These are phyloP conservation scores for Lutjanus campechanus DNA, from an alignment of 2,797 vertebrate genomes.

Conservation along the genomic window DNA sequence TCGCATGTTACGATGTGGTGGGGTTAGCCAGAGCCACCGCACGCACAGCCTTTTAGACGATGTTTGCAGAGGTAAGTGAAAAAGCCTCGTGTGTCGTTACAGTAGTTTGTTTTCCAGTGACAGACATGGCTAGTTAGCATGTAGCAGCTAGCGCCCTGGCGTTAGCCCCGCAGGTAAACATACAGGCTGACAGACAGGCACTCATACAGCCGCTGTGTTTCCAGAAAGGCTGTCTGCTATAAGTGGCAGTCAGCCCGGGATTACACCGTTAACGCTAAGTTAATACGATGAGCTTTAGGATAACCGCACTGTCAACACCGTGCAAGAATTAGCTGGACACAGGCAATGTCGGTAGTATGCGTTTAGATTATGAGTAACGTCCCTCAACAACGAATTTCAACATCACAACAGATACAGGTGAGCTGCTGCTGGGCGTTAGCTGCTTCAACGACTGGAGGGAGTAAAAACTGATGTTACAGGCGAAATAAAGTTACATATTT, in stretches of 20 bases:
- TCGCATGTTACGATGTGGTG: slow-evolving; percentile 81
- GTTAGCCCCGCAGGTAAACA: slow-evolving; percentile 80
- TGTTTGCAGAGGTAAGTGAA: slow-evolving; percentile 88
- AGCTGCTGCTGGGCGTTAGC: slow-evolving; percentile 59
- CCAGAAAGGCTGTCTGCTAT: slow-evolving; percentile 57
- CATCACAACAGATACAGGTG: slow-evolving; percentile 70
- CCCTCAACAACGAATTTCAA: slow-evolving; percentile 45
- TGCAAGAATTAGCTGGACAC: slow-evolving; percentile 68
- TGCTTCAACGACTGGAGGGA: neutral
- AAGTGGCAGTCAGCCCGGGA: slow-evolving; percentile 73
- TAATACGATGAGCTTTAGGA: slow-evolving; percentile 67
- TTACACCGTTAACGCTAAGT: slow-evolving; percentile 75
- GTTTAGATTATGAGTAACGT: slow-evolving; percentile 69
- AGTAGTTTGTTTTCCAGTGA: slow-evolving; percentile 72
- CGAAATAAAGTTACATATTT: neutral
- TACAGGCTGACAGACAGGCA: slow-evolving; percentile 53
- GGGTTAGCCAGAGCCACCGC: slow-evolving; percentile 79
- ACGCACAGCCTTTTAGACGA: slow-evolving; percentile 81
- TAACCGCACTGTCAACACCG: slow-evolving; percentile 62
- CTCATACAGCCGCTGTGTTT: slow-evolving; percentile 53
- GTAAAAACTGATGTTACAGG: neutral
- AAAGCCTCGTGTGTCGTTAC: neutral
- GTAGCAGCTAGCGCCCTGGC: slow-evolving; percentile 67
- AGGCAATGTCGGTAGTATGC: slow-evolving; percentile 60
- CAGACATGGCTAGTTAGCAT: slow-evolving; percentile 64